These are phyloP conservation scores for Phoenicopterus ruber DNA, from an alignment of 2,113 vertebrate species.

Conservation along the genomic window DNA sequence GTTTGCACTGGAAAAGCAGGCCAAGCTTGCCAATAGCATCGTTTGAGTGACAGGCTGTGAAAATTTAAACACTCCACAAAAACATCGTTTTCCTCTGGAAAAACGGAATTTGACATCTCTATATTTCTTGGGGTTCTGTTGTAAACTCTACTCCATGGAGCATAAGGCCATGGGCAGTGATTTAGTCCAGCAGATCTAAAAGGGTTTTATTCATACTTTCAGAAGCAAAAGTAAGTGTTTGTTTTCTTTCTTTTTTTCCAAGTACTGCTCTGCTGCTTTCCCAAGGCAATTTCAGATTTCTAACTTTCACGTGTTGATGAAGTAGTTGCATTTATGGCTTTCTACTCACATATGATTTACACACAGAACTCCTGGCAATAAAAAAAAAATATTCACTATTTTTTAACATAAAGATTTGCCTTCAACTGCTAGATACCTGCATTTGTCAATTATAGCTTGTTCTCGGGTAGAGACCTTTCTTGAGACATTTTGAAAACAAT, in stretches of 20 bases:
- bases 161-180: not conserved
- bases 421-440: not conserved
- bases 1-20: not conserved
- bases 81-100: slow-evolving; percentile 46
- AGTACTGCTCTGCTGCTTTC: not conserved
- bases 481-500: not conserved
- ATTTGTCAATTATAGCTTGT: not conserved
- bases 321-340: not conserved
- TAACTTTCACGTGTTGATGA: not conserved
- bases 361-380: not conserved
- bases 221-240: not conserved
- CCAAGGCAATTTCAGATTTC: not conserved
- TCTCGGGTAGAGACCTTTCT: not conserved
- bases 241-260: not conserved
- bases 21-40: not conserved
- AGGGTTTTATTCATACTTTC: not conserved
- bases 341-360: not conserved
- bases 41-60: slow-evolving; percentile 35
- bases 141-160: not conserved
- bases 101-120: not conserved
- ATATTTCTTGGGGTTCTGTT: not conserved
- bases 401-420: not conserved
- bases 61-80: slow-evolving; percentile 28
- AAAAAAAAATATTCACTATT: not conserved
- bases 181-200: not conserved